phyloP scores from a whole-genome alignment of 2,888 invertebrate genomes.

The Ceraclea dissimilis region DNA sequence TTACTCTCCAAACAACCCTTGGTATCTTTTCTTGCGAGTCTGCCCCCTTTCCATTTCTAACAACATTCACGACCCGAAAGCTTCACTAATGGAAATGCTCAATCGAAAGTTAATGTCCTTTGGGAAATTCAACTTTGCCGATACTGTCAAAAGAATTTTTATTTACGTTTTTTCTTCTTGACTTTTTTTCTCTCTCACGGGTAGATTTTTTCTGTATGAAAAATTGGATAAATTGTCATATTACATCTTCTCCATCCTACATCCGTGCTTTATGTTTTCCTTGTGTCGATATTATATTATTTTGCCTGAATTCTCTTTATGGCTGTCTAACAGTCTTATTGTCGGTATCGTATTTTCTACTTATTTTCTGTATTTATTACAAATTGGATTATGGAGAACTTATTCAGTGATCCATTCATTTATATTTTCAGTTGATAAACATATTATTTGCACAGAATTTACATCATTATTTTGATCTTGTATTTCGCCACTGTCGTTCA shows the following conservation, averaged over 20 bases:
- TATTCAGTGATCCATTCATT: no score
- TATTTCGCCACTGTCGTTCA: no score
- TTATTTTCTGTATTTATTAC: neutral
- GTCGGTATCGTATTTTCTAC: neutral
- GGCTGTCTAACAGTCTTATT: no score
- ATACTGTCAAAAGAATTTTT: constrained; percentile 27
- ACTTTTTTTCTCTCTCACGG: constrained; percentile 9
- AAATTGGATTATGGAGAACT: no score
- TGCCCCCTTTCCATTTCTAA: constrained; percentile 5
- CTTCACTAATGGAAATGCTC: constrained; percentile 26
- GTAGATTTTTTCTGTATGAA: constrained; percentile 5
- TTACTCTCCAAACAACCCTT: constrained; percentile 17
- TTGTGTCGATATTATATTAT: neutral
- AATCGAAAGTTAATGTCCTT: constrained; percentile 27
- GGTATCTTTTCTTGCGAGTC: constrained; percentile 17
- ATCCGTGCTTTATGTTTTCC: neutral
- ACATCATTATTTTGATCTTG: no score
- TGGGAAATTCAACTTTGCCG: constrained; percentile 27
- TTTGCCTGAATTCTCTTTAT: neutral
- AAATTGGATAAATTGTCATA: constrained; percentile 20
- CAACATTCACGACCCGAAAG: constrained; percentile 7
- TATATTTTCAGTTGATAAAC: no score
- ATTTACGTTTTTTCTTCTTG: constrained; percentile 23
- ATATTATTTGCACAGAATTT: no score
- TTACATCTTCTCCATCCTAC: constrained; percentile 6